Percentiles rank a stretch among this genome's conserved stretches.
Conservation (phyloP, 30 jellyfish, hydroid and myxozoan species). For the Turritopsis dohrnii region DNA sequence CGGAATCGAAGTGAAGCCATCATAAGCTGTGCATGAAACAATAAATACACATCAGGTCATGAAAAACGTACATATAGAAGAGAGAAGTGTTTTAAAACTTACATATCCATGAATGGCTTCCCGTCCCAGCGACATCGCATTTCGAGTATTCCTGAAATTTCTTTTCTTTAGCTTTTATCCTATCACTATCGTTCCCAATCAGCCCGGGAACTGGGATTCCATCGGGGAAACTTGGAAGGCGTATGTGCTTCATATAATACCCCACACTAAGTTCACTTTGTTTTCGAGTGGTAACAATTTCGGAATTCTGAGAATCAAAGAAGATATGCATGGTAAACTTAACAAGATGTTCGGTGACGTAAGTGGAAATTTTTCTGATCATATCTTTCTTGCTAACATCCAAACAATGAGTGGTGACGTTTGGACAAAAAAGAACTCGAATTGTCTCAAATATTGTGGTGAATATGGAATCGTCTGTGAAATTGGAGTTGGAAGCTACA, state of each 20-base stretch:
- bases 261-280: conserved; percentile 49
- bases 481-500: neutral
- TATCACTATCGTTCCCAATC: conserved; percentile 15
- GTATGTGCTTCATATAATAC: conserved; percentile 26
- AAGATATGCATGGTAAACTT: conserved; percentile 40
- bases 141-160: neutral
- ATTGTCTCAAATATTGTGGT: neutral
- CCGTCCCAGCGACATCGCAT: neutral
- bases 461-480: neutral
- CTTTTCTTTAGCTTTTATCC: neutral
- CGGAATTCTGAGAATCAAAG: conserved; percentile 40
- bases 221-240: conserved; percentile 38
- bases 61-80: neutral
- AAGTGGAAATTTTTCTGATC: conserved; percentile 19
- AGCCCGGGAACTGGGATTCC: conserved; percentile 45
- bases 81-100: neutral
- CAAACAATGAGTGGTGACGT: conserved; percentile 10
- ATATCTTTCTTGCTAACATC: neutral
- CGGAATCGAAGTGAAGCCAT: neutral
- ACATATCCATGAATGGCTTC: neutral
- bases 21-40: neutral
- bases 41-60: neutral
- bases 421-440: conserved; percentile 40
- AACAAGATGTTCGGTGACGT: conserved; percentile 45
- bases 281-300: conserved; percentile 45